Evolutionary conservation across 2,888 invertebrate genomes (phyloP), one percentile per base, ranked within the genome.

Genomic region (Theodoxus fluviatilis): DNA sequence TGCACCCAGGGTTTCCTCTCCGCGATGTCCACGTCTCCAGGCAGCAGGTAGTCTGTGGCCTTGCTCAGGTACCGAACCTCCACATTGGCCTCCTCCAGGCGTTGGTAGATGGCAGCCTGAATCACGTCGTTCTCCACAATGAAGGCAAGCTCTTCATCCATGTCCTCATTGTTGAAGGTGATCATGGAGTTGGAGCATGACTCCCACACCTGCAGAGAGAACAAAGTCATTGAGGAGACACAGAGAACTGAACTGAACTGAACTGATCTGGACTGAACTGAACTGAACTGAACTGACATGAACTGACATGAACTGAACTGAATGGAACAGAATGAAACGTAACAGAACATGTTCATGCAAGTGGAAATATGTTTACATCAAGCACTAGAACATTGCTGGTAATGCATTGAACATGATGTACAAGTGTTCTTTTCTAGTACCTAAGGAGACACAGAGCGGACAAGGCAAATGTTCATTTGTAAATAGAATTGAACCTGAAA

Each of bases 71-170:
- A 92, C 12, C 92, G 84, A 3, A 95, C 90, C 63, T 90, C 89
- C 0, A 94, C 90, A 83, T 92, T 92, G 63, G 90, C 81, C 31
- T 89, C 86, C 52, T 90, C 84, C 0, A 94, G 84, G 82, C 92
- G 91, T 72, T 89, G 90, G 78, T 91, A 91, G 28, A 86, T 77
- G 6, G 81, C 84, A 81, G 92, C 90, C 2, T 94, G 87, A 61
- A 98, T 90, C 4, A 96, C 90, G 88, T 96, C 94, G 89, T 98
- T 98, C 89, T 98, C 98, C 18, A 97, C 93, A 77, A 98, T 93
- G 85, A 93, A 95, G 0, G 96, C 95, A 1, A 98, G 90, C 84
- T 94, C 92, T 61, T 92, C 91, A 31, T 90, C 89, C 79, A 92
- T 88, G 74, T 92, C 90, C 18, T 93, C 92, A 73, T 93, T 90